These are phyloP conservation scores for Phalacrocorax pelagicus DNA, from an alignment of 2,113 vertebrate species.

Conservation along the genomic window DNA sequence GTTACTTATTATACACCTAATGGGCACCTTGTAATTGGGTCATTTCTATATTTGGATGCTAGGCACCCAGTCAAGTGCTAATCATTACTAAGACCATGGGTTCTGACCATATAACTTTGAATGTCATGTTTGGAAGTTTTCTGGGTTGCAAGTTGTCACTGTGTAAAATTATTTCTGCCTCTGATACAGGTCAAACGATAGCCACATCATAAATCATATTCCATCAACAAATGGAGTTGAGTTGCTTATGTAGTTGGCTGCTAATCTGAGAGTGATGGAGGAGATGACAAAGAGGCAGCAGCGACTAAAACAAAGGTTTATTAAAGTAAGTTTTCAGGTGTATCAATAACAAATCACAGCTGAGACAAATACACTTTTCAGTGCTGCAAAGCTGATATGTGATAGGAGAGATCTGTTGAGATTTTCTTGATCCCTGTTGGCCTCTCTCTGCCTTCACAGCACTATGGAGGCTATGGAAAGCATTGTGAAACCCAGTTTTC, in stretches of 20 bases:
- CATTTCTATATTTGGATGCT: background rate
- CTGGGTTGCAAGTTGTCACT: background rate
- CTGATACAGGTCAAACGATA: background rate
- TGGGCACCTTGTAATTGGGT: background rate
- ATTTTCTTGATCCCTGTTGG: background rate
- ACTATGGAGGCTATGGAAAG: background rate
- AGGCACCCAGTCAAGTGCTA: background rate
- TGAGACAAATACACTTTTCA: background rate
- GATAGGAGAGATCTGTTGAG: background rate
- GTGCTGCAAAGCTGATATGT: background rate
- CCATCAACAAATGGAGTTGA: background rate
- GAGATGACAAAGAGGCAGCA: background rate
- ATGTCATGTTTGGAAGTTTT: background rate
- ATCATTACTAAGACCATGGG: background rate
- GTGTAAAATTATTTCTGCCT: background rate
- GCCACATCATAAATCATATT: background rate
- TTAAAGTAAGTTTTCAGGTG: background rate
- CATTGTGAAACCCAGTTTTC: background rate
- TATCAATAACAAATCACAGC: background rate
- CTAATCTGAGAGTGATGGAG: background rate
- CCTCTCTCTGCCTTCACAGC: background rate
- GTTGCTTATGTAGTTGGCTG: background rate
- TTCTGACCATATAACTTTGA: background rate
- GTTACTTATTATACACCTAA: background rate
- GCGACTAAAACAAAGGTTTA: background rate